phyloP scores from a whole-genome alignment of 2,888 invertebrate species.

The Ethmia dodecea region DNA sequence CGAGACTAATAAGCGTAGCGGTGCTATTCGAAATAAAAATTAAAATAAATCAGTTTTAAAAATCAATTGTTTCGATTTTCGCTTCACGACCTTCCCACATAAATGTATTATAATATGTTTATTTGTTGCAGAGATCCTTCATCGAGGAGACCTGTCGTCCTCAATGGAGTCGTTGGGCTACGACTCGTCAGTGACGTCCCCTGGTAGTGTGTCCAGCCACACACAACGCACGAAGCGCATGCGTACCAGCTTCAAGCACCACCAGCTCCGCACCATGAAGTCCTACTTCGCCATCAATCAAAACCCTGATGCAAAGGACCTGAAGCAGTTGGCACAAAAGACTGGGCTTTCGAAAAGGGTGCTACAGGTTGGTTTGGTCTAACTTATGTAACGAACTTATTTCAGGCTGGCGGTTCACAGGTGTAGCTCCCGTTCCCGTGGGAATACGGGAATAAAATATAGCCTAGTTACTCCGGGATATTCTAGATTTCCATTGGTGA shows the following conservation, averaged over 20 bases:
- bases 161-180: constrained; percentile 88
- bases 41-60: too few relatives aligned
- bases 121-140: constrained; percentile 82
- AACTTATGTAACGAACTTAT: too few relatives aligned
- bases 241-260: constrained; percentile 99
- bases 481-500: too few relatives aligned
- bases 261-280: constrained; percentile 99
- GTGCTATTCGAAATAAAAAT: too few relatives aligned
- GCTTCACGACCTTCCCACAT: too few relatives aligned
- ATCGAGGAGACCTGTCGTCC: constrained; percentile 84
- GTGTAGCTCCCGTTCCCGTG: too few relatives aligned
- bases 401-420: too few relatives aligned
- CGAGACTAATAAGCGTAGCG: too few relatives aligned
- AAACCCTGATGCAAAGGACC: constrained; percentile 99
- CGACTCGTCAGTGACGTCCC: constrained; percentile 84
- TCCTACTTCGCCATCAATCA: constrained; percentile 99
- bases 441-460: too few relatives aligned
- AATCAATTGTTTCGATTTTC: too few relatives aligned
- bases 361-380: constrained; percentile 86
- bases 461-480: too few relatives aligned
- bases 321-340: constrained; percentile 98
- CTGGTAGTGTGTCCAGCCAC: constrained; percentile 79
- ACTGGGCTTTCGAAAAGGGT: constrained; percentile 98
- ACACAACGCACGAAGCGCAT: constrained; percentile 93
- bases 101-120: too few relatives aligned